Percentiles rank a stretch among this genome's conserved stretches.
Evolutionary conservation across 2,888 invertebrate species (phyloP).

Genomic region (Andrena dorsata): DNA sequence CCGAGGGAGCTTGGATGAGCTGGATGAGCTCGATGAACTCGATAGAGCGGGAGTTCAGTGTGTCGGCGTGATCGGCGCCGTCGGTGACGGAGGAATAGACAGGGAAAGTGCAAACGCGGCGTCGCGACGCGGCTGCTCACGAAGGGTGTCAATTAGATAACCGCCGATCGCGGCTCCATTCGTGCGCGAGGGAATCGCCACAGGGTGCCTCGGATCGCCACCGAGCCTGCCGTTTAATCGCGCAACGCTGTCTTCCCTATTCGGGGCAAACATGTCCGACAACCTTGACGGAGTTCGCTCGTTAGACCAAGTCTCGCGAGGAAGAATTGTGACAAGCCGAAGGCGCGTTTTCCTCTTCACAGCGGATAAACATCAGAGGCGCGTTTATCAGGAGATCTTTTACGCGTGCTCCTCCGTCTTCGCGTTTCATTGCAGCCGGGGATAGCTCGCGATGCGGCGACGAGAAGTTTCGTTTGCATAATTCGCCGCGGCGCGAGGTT

Average conservation of each 20-base stretch:
- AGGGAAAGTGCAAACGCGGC: conserved; percentile 20
- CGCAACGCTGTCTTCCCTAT: background rate
- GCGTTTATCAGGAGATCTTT: too few relatives aligned
- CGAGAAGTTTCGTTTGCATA: too few relatives aligned
- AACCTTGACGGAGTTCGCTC: too few relatives aligned
- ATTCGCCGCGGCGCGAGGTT: too few relatives aligned
- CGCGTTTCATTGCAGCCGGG: too few relatives aligned
- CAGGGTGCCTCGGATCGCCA: background rate
- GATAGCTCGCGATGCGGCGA: too few relatives aligned
- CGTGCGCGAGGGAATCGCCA: conserved; percentile 16
- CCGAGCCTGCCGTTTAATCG: background rate
- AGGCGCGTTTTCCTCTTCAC: background rate
- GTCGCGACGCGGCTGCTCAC: conserved; percentile 26
- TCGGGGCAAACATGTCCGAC: too few relatives aligned
- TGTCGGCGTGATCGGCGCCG: background rate
- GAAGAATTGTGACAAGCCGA: too few relatives aligned
- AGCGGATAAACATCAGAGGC: too few relatives aligned
- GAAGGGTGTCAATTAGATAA: conserved; percentile 44
- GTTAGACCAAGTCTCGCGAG: too few relatives aligned
- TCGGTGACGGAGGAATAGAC: conserved; percentile 20
- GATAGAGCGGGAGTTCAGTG: conserved; percentile 1
- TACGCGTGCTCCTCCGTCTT: too few relatives aligned
- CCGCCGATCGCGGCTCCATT: conserved; percentile 19
- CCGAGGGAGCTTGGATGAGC: background rate
- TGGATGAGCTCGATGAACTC: too few relatives aligned